phyloP scores from a whole-genome alignment of 2,888 invertebrate species.

The Patella depressa region DNA sequence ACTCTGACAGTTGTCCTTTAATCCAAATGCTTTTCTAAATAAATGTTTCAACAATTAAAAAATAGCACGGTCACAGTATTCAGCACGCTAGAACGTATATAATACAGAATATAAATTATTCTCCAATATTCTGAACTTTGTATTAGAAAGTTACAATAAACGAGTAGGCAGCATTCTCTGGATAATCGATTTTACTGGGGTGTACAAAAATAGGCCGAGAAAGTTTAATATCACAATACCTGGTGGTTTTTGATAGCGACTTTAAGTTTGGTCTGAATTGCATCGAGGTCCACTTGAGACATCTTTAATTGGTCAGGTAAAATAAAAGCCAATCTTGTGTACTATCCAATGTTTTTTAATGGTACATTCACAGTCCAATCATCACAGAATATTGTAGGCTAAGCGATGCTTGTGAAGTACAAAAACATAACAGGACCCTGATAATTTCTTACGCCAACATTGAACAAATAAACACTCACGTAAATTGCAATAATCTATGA shows the following conservation, averaged over 20 bases:
- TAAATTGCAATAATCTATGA: too few relatives aligned
- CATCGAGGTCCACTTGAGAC: slow-evolving; percentile 60
- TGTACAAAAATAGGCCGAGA: slow-evolving; percentile 20
- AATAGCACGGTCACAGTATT: too few relatives aligned
- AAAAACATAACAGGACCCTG: slow-evolving; percentile 19
- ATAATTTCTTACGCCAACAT: slow-evolving; percentile 21
- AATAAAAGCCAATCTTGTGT: too few relatives aligned
- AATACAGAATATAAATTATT: too few relatives aligned
- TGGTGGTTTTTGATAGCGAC: slow-evolving; percentile 68
- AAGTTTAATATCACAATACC: slow-evolving; percentile 52
- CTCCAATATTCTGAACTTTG: slow-evolving; percentile 10
- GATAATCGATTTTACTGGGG: slow-evolving; percentile 31
- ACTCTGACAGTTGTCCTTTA: too few relatives aligned
- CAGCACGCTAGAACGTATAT: too few relatives aligned
- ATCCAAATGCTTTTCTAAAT: too few relatives aligned
- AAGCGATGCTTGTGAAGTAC: slow-evolving; percentile 17
- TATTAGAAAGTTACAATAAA: slow-evolving; percentile 30
- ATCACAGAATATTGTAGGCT: neutral
- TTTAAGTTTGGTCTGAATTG: slow-evolving; percentile 65
- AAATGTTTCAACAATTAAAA: too few relatives aligned
- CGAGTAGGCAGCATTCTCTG: slow-evolving; percentile 15
- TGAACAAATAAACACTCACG: too few relatives aligned
- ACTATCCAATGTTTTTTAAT: too few relatives aligned
- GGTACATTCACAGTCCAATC: neutral
- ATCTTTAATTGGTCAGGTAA: slow-evolving; percentile 34